Conservation (phyloP, 2,888 invertebrate species). For the Helicoverpa assulta region DNA sequence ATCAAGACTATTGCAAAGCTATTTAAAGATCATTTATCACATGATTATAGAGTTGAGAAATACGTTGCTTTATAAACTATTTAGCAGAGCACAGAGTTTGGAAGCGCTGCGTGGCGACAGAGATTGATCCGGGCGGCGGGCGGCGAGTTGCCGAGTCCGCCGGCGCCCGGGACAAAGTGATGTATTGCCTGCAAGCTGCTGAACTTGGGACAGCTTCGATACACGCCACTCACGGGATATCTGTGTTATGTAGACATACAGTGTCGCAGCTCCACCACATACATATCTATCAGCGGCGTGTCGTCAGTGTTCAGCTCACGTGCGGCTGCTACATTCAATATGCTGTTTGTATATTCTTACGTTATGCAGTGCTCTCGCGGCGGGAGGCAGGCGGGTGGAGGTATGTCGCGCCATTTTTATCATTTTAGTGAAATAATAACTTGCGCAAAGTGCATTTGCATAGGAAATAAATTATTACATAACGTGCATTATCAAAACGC, state of each 20-base stretch:
- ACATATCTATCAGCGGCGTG: neutral
- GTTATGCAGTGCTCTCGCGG: neutral
- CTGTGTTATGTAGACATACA: neutral
- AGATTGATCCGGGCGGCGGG: slow-evolving; percentile 22
- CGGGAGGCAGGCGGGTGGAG: too few species aligned
- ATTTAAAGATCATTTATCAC: neutral
- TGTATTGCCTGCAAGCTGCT: neutral
- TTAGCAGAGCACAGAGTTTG: neutral
- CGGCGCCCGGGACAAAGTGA: neutral
- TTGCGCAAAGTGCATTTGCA: too few species aligned
- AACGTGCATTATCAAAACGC: too few species aligned
- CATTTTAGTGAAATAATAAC: too few species aligned
- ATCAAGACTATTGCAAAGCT: neutral
- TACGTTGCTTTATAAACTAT: neutral
- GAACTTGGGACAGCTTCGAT: neutral
- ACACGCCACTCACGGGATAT: neutral
- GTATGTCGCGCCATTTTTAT: too few species aligned
- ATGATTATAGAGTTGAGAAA: neutral
- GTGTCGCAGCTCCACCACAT: neutral
- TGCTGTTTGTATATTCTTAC: slow-evolving; percentile 5
- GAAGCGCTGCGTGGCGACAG: slow-evolving; percentile 14
- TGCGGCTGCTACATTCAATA: neutral
- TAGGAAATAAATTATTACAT: too few species aligned
- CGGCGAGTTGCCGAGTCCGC: slow-evolving; percentile 3
- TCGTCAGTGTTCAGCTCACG: slow-evolving; percentile 1